A percentile compares a stretch with the other conserved stretches of the same genome.
These are phyloP conservation scores for Hirundichthys speculiger DNA, from an alignment of 2,113 vertebrate genomes.

Conservation along the genomic window DNA sequence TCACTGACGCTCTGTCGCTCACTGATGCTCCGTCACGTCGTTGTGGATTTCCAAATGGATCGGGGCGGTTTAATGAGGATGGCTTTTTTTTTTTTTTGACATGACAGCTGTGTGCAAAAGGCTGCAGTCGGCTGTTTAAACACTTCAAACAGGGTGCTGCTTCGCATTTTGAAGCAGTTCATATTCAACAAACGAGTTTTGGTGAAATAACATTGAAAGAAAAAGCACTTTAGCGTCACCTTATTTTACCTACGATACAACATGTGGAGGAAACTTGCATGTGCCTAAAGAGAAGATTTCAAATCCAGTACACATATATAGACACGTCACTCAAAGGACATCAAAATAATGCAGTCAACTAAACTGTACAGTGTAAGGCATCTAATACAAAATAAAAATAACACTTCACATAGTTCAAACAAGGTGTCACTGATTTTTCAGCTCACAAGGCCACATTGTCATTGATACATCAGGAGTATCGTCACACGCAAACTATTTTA, in stretches of 20 bases:
- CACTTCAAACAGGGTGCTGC: background rate
- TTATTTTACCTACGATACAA: background rate
- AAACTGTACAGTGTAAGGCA: constrained; percentile 32
- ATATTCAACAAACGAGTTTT: constrained; percentile 3
- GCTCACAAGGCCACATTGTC: constrained; percentile 43
- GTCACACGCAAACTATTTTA: too few relatives aligned
- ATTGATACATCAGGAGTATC: background rate
- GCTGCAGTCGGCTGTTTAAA: too few relatives aligned
- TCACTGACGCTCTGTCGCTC: too few relatives aligned
- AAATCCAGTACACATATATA: too few relatives aligned
- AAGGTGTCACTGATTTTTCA: constrained; percentile 6
- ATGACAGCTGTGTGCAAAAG: too few relatives aligned
- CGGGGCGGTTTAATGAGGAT: too few relatives aligned
- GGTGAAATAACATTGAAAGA: background rate
- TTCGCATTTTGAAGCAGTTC: constrained; percentile 3
- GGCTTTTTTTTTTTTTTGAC: too few relatives aligned
- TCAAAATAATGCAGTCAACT: background rate
- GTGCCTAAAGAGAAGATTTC: too few relatives aligned
- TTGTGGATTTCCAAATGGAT: too few relatives aligned
- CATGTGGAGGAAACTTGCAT: background rate
- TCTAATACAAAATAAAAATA: constrained; percentile 16
- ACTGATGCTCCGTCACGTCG: too few relatives aligned
- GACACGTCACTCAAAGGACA: too few relatives aligned
- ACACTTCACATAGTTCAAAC: constrained; percentile 2
- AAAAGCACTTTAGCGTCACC: background rate